Evolutionary conservation across 2,113 vertebrate species (phyloP), one percentile per base, ranked within the genome.

Genomic region (Melanostigma gelatinosum): DNA sequence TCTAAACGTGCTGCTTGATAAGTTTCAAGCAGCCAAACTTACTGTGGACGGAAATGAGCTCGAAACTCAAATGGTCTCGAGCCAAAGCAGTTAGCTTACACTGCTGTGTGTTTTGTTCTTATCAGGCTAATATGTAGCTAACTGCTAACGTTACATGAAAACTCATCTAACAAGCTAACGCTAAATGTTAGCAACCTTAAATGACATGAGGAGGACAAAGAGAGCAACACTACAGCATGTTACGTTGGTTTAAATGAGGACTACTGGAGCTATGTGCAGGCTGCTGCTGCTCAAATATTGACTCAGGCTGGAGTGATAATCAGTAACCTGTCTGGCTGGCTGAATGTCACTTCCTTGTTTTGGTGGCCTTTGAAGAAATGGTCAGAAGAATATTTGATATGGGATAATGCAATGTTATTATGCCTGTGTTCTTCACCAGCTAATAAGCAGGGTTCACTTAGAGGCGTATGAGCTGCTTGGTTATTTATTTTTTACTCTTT

Each of bases 231-330:
- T 55, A 11, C 5, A 40, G 38, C 4, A 6, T 32, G 71, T 36
- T 1, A 34, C 32, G 10, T 24, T 12, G 3, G 34, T 9, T 46
- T 11, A 72, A 42, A 24, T 20, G 1, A 72, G 32, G 16, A 44
- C 9, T 6, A n/a, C n/a, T 20, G 32, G 7, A 66, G 64, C 62
- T 27, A 6, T 38, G 44, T 38, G 1, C 4, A 46, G 18, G 13
- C 61, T 24, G 67, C 80, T 61, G 52, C 38, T 78, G 11, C 44
- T 55, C 54, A 87, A 90, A 87, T 90, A 87, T 90, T 91, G 86
- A 91, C 88, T 38, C 54, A 46, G 44, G 3, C 10, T 61, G 71
- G 24, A 13, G 64, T 27, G 46, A 66, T 72, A 64, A 64, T n/a
- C 48, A n/a, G 55, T 55, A 4, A 40, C 12, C 57, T 57, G 74